phyloP scores from a whole-genome alignment of 2,113 vertebrate genomes.

The Onychorhynchus coronatus region DNA sequence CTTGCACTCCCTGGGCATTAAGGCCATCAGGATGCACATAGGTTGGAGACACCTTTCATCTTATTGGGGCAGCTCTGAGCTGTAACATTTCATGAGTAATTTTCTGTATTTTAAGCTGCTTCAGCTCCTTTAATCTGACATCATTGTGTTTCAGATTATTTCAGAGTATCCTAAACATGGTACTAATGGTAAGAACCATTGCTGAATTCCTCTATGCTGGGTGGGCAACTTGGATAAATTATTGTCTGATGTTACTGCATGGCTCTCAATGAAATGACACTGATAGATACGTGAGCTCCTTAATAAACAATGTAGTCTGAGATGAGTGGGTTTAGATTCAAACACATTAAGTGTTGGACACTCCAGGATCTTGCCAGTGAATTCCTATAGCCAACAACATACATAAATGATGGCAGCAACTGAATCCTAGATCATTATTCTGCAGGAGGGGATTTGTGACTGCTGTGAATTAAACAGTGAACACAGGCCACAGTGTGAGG shows the following conservation, averaged over 20 bases:
- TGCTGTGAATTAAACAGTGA: not conserved
- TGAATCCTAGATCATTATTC: not conserved
- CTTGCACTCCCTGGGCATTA: not conserved
- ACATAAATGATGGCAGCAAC: not conserved
- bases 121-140: not conserved
- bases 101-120: not conserved
- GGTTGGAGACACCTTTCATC: not conserved
- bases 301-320: not conserved
- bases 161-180: not conserved
- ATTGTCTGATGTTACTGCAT: not conserved
- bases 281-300: not conserved
- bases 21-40: not conserved
- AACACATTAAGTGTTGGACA: not conserved
- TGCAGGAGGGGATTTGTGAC: not conserved
- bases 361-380: not conserved
- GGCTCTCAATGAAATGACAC: not conserved
- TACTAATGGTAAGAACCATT: not conserved
- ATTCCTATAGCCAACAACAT: not conserved
- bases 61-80: not conserved
- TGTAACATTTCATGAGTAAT: not conserved
- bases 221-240: not conserved
- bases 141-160: not conserved
- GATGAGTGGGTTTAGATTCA: not conserved
- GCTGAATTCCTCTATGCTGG: not conserved
- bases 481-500: not conserved